Percentiles rank a stretch among this genome's conserved stretches.
These are phyloP conservation scores for Notodonta ziczac DNA, from an alignment of 2,888 invertebrate genomes.

Conservation along the genomic window DNA sequence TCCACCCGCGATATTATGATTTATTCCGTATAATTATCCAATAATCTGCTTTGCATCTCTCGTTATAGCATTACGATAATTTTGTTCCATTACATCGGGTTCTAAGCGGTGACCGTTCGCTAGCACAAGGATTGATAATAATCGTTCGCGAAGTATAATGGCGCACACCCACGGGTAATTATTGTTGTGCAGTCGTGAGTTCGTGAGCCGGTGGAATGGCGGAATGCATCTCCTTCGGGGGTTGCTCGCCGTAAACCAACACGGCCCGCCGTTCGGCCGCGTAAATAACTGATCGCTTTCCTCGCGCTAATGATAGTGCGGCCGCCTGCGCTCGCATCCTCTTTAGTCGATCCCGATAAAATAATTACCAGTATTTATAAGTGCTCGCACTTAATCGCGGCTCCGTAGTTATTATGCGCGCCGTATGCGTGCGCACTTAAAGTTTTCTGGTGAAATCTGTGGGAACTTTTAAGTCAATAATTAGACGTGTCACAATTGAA, in stretches of 20 bases:
- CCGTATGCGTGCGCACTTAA: slow-evolving; percentile 59
- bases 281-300: slow-evolving; percentile 82
- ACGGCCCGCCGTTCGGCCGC: slow-evolving; percentile 63
- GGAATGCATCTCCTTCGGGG: slow-evolving; percentile 85
- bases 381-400: slow-evolving; percentile 72
- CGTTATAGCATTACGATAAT: slow-evolving; percentile 83
- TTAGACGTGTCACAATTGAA: slow-evolving; percentile 59
- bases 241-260: slow-evolving; percentile 82
- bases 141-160: slow-evolving; percentile 84
- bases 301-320: slow-evolving; percentile 81
- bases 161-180: slow-evolving; percentile 85
- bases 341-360: slow-evolving; percentile 77
- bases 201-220: slow-evolving; percentile 80
- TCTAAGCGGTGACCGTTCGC: slow-evolving; percentile 82
- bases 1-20: slow-evolving; percentile 75
- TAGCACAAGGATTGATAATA: slow-evolving; percentile 83
- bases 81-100: slow-evolving; percentile 78
- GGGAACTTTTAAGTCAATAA: slow-evolving; percentile 58
- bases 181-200: slow-evolving; percentile 84
- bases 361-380: slow-evolving; percentile 81
- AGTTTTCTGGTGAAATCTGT: slow-evolving; percentile 64
- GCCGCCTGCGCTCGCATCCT: slow-evolving; percentile 69
- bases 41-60: slow-evolving; percentile 84
- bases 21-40: slow-evolving; percentile 82
- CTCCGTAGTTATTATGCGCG: slow-evolving; percentile 62